These are phyloP conservation scores for Machimus rusticus DNA, from an alignment of 2,888 invertebrate genomes.

Conservation along the genomic window DNA sequence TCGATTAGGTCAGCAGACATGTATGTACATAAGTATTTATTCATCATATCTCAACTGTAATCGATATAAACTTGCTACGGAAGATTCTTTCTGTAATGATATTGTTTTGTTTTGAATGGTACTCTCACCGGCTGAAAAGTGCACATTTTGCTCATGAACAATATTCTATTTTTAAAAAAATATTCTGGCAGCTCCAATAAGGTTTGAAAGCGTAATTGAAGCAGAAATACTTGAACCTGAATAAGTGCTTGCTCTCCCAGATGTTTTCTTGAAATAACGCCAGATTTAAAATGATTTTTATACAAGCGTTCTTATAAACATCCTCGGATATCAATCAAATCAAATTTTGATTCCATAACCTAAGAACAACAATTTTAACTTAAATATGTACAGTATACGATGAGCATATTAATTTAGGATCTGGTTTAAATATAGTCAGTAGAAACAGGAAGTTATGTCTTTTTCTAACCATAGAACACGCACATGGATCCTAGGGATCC, in stretches of 20 bases:
- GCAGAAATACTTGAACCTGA: conserved; percentile 1
- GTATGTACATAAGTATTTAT: neutral
- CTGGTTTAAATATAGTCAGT: too few relatives aligned
- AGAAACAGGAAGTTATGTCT: too few relatives aligned
- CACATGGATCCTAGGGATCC: too few relatives aligned
- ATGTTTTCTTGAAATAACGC: neutral
- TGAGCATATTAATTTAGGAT: too few relatives aligned
- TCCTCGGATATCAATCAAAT: too few relatives aligned
- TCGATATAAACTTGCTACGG: neutral
- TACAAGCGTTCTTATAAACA: neutral
- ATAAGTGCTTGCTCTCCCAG: neutral
- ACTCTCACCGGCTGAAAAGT: neutral
- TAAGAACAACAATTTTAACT: too few relatives aligned
- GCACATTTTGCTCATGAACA: conserved; percentile 7
- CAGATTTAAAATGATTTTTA: neutral
- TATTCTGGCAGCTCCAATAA: conserved; percentile 4
- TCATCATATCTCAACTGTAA: neutral
- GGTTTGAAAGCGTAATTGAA: neutral
- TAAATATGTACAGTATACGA: too few relatives aligned
- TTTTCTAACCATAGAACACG: too few relatives aligned
- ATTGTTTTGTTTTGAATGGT: neutral
- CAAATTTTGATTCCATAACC: too few relatives aligned
- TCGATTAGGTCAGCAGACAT: neutral
- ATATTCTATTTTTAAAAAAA: conserved; percentile 32
- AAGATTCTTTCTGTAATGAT: neutral